Conservation (phyloP, 2,797 vertebrate genomes). For the Setipinna tenuifilis region DNA sequence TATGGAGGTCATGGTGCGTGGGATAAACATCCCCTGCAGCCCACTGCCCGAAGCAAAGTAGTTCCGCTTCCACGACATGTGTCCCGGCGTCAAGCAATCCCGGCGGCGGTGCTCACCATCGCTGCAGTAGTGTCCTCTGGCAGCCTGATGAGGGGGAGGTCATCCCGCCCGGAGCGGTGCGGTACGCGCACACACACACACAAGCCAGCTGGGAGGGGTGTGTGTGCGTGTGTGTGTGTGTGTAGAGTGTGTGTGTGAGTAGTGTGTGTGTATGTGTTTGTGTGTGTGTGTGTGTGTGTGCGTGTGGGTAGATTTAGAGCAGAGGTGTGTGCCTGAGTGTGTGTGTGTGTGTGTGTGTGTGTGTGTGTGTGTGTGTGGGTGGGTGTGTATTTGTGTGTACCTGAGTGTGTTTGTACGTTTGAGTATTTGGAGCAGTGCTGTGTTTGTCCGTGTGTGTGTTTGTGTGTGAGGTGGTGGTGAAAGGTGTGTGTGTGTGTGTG, state of each 20-base stretch:
- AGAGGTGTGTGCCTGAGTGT: background rate
- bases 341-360: slow-evolving; percentile 15
- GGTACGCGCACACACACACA: slow-evolving; percentile 1
- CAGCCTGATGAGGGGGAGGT: slow-evolving; percentile 50
- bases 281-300: background rate
- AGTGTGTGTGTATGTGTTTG: slow-evolving; percentile 4
- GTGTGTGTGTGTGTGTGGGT: background rate
- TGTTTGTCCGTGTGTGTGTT: background rate
- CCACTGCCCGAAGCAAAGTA: slow-evolving; percentile 76
- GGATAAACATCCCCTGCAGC: slow-evolving; percentile 78
- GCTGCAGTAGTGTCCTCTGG: slow-evolving; percentile 48
- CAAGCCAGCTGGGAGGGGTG: slow-evolving; percentile 9
- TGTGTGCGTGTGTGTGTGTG: background rate
- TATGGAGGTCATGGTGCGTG: slow-evolving; percentile 90
- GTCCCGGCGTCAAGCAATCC: slow-evolving; percentile 26
- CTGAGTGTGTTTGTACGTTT: slow-evolving; percentile 6
- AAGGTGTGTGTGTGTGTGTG: slow-evolving; percentile 14
- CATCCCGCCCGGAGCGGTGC: slow-evolving; percentile 42
- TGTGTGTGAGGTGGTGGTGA: background rate
- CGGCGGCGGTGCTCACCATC: slow-evolving; percentile 49
- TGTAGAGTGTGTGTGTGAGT: background rate
- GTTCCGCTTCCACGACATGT: slow-evolving; percentile 34
- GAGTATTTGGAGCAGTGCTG: background rate
- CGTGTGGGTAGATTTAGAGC: background rate
- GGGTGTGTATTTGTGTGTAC: slow-evolving; percentile 11